Evolutionary conservation across 1,140 invertebrate genomes (phyloP).

Genomic region (Mycetomoellerius zeteki): DNA sequence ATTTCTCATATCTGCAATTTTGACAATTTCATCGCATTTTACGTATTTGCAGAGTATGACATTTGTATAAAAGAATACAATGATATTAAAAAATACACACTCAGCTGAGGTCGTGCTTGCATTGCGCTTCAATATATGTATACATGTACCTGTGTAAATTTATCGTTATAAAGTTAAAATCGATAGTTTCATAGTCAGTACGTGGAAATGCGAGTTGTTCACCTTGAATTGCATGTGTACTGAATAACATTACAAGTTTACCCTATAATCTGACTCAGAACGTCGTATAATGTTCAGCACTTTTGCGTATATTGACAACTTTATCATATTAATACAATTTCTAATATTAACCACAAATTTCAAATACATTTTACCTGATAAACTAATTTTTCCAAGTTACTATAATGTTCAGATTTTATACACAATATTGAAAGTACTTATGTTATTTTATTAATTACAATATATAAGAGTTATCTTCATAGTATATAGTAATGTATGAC

Average conservation of each 20-base stretch:
- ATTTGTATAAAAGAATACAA: background rate
- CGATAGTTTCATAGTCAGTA: constrained; percentile 53
- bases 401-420: background rate
- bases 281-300: background rate
- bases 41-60: background rate
- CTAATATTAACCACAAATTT: background rate
- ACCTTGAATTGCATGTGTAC: constrained; percentile 48
- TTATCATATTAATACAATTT: background rate
- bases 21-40: background rate
- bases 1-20: background rate
- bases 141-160: constrained; percentile 18
- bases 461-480: background rate
- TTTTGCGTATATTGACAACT: constrained; percentile 21
- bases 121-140: background rate
- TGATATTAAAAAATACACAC: background rate
- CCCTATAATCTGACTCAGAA: constrained; percentile 23
- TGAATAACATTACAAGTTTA: constrained; percentile 32
- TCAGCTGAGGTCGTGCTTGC: background rate
- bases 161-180: constrained; percentile 42
- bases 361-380: background rate
- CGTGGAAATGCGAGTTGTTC: constrained; percentile 39
- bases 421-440: background rate
- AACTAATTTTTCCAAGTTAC: background rate
- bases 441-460: background rate
- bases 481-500: background rate